Conservation (phyloP, 1,140 invertebrate genomes). For the Anoplolepis gracilipes region DNA sequence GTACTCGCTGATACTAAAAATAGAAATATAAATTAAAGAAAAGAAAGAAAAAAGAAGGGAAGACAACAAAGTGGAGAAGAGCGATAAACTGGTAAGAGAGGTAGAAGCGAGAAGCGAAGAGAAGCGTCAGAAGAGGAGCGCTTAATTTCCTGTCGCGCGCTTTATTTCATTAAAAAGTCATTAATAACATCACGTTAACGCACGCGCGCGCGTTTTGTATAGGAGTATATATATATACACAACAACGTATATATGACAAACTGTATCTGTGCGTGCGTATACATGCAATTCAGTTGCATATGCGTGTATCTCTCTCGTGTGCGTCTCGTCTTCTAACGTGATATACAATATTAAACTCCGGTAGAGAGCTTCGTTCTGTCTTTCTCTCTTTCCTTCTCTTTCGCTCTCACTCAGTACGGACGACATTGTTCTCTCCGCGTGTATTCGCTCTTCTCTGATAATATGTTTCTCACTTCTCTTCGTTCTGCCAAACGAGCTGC, state of each 20-base stretch:
- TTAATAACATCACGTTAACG: conserved; percentile 73
- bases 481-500: conserved; percentile 32
- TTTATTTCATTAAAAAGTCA: conserved; percentile 77
- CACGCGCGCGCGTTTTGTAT: conserved; percentile 21
- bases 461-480: conserved; percentile 8
- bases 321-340: conserved; percentile 1
- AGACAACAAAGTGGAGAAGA: conserved; percentile 13
- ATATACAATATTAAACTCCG: conserved; percentile 59
- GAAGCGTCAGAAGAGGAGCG: conserved; percentile 62
- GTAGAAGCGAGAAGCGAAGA: conserved; percentile 25
- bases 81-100: conserved; percentile 51
- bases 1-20: conserved; percentile 28
- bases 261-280: conserved; percentile 7
- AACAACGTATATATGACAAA: not conserved
- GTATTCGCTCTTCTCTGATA: conserved; percentile 1
- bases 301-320: conserved; percentile 3
- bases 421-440: conserved; percentile 25
- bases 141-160: conserved; percentile 73
- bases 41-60: conserved; percentile 3
- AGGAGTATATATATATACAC: not conserved
- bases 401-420: not conserved
- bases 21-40: conserved; percentile 20
- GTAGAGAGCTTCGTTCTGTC: conserved; percentile 5
- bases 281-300: conserved; percentile 1
- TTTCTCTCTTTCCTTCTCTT: not conserved